These are phyloP conservation scores for Forbesichthys agassizii DNA, from an alignment of 2,113 vertebrate species.

Conservation along the genomic window DNA sequence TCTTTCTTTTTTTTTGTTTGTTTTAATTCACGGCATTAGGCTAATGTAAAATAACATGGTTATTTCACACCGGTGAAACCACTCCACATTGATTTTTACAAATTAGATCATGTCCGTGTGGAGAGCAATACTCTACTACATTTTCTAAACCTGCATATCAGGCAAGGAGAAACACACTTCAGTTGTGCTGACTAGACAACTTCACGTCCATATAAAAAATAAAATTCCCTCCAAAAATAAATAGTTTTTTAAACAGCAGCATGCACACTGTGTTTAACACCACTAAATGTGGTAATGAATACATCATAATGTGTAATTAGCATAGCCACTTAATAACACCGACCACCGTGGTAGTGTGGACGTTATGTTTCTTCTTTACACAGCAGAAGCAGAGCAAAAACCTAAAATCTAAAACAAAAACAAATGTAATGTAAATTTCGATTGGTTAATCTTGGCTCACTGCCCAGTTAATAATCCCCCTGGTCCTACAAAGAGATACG, in stretches of 20 bases:
- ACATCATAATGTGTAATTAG: no score
- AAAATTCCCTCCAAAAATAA: not conserved
- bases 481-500: slow-evolving; percentile 14
- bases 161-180: not conserved
- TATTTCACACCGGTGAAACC: not conserved
- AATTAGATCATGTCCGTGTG: slow-evolving; percentile 56
- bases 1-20: no score
- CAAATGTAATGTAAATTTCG: slow-evolving; percentile 9
- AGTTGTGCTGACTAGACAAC: not conserved
- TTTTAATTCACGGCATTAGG: no score
- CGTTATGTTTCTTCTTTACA: no score
- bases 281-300: no score
- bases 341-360: no score
- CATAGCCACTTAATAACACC: no score
- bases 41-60: slow-evolving; percentile 7
- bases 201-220: not conserved
- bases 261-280: no score
- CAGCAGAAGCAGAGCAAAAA: no score
- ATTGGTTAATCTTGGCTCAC: slow-evolving; percentile 9
- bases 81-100: slow-evolving; percentile 53
- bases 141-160: slow-evolving; percentile 1
- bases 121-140: slow-evolving; percentile 29
- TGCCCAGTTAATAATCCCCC: slow-evolving; percentile 29
- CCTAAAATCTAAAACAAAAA: not conserved
- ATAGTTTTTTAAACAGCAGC: not conserved